These are phyloP conservation scores for Drosophila melanocephala DNA, from an alignment of 2,888 invertebrate genomes.

Conservation along the genomic window DNA sequence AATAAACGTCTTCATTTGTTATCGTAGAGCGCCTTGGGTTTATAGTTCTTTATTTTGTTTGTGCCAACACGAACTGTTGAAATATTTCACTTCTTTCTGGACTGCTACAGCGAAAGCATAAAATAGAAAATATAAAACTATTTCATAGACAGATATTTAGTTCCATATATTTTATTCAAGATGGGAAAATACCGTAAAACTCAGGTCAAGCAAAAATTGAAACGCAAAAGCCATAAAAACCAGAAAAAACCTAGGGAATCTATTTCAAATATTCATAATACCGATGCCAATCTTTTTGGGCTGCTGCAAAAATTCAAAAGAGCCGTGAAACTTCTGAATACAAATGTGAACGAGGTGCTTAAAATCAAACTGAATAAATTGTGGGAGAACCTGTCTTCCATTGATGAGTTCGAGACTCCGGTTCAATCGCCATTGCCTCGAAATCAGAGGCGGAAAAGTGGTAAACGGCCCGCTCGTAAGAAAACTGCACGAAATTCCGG, in stretches of 20 bases:
- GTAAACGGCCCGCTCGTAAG: no score
- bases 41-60: no score
- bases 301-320: background rate
- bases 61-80: background rate
- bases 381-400: background rate
- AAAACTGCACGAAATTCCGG: background rate
- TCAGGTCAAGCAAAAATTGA: background rate
- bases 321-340: background rate
- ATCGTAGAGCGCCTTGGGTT: background rate
- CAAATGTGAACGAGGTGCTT: background rate
- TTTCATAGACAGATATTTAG: background rate
- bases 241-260: background rate
- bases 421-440: background rate
- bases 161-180: background rate
- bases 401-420: background rate
- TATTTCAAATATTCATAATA: background rate
- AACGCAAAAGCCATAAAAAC: background rate
- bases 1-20: background rate
- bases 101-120: background rate
- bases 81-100: background rate
- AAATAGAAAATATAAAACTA: background rate
- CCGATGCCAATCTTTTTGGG: background rate
- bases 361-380: background rate
- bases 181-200: background rate
- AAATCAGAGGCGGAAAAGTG: background rate